Conservation (phyloP, 2,888 invertebrate genomes). For the Cistogaster globosa region DNA sequence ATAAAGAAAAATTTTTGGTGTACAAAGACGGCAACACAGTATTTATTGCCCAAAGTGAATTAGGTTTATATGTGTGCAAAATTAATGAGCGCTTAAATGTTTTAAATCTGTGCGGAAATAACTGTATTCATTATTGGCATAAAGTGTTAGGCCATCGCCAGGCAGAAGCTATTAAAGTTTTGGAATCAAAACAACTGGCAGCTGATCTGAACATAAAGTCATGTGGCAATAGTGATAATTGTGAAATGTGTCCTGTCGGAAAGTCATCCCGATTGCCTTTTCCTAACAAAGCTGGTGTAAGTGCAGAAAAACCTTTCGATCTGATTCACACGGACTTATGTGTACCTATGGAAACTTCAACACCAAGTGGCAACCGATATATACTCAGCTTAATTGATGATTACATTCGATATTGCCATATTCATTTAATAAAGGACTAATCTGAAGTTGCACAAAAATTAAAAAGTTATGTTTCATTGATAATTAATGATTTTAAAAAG, state of each 20-base stretch:
- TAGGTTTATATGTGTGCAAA: conserved; percentile 23
- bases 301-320: conserved; percentile 6
- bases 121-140: conserved; percentile 31
- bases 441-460: conserved; percentile 2
- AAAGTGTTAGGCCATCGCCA: conserved; percentile 14
- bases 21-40: not conserved
- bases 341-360: conserved; percentile 1
- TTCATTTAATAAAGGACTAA: conserved; percentile 33
- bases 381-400: conserved; percentile 33
- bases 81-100: conserved; percentile 3
- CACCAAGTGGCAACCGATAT: conserved; percentile 17
- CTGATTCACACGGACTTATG: not conserved
- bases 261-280: conserved; percentile 13
- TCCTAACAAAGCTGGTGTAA: conserved; percentile 6
- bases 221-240: conserved; percentile 11
- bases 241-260: conserved; percentile 22
- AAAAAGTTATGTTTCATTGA: conserved; percentile 1
- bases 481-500: conserved; percentile 1
- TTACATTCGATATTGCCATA: conserved; percentile 29
- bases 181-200: conserved; percentile 8
- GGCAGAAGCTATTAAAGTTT: conserved; percentile 12
- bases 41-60: not conserved
- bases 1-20: conserved; percentile 1
- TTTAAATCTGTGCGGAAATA: not conserved
- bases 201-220: not conserved